Evolutionary conservation across 2,113 vertebrate genomes (phyloP).

Genomic region (Dinomys branickii): DNA sequence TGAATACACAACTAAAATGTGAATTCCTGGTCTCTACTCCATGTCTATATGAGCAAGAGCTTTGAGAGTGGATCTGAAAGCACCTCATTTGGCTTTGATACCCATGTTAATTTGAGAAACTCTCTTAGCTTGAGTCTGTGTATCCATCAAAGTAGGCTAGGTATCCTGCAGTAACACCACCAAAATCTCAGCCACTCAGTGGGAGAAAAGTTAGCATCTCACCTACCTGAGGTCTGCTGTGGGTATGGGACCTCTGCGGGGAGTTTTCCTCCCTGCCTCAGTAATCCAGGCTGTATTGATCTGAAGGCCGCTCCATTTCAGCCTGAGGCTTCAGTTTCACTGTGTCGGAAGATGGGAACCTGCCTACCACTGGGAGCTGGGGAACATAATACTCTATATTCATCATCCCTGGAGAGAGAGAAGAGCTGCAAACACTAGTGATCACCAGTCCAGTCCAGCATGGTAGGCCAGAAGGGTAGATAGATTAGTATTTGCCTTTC

Average conservation of each 20-base stretch:
- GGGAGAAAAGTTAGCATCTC: neutral
- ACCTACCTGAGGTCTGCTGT: neutral
- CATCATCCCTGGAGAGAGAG: neutral
- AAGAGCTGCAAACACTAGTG: neutral
- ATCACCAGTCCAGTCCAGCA: neutral
- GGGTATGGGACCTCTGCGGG: neutral
- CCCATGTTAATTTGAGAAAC: neutral
- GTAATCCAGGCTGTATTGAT: neutral
- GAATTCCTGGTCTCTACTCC: neutral
- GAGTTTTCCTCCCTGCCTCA: neutral
- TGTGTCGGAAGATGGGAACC: neutral
- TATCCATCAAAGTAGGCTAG: neutral
- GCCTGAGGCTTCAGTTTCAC: neutral
- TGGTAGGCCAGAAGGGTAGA: neutral
- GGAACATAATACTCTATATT: neutral
- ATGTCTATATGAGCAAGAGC: neutral
- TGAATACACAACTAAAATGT: neutral
- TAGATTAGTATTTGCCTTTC: neutral
- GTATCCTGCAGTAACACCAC: neutral
- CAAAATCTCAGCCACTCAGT: neutral
- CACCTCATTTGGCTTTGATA: neutral
- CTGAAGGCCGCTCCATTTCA: neutral
- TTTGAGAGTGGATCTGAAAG: neutral
- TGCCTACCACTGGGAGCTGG: neutral
- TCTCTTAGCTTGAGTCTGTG: neutral